Conservation (phyloP, 1,140 invertebrate species). For the Drosophila trapezifrons region DNA sequence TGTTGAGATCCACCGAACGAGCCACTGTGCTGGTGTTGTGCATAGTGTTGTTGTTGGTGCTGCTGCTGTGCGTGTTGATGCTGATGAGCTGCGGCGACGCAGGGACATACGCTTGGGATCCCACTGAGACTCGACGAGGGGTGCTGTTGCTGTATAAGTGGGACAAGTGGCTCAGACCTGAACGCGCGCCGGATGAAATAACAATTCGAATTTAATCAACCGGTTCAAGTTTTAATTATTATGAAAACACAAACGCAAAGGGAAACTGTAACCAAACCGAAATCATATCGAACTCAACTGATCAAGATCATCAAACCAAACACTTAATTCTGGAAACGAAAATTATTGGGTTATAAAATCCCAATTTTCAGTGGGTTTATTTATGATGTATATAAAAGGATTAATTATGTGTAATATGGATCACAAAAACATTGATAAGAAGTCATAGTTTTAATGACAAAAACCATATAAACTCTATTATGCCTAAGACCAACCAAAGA, state of each 20-base stretch:
- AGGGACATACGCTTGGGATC: constrained; percentile 83
- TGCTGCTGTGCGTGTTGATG: constrained; percentile 77
- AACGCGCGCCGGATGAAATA: constrained; percentile 45
- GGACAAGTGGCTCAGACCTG: constrained; percentile 84
- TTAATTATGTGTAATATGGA: background rate
- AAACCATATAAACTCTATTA: background rate
- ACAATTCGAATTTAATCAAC: constrained; percentile 29
- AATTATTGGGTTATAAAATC: constrained; percentile 6
- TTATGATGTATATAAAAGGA: background rate
- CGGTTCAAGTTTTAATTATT: constrained; percentile 6
- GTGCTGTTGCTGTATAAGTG: constrained; percentile 84
- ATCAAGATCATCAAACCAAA: constrained; percentile 47
- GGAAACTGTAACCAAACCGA: constrained; percentile 30
- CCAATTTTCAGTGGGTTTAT: constrained; percentile 1
- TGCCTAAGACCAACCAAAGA: background rate
- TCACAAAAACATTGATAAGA: background rate
- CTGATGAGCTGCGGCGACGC: constrained; percentile 82
- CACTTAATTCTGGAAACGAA: constrained; percentile 32
- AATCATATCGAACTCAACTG: constrained; percentile 49
- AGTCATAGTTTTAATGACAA: too few relatives aligned
- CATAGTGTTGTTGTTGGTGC: constrained; percentile 73
- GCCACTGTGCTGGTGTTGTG: constrained; percentile 69
- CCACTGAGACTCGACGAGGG: constrained; percentile 84
- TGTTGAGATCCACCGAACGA: constrained; percentile 84
- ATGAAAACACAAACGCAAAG: constrained; percentile 52